Percentiles rank a stretch among this genome's conserved stretches.
Conservation (phyloP, 2,113 vertebrate genomes). For the Trochalopteron elliotii region DNA sequence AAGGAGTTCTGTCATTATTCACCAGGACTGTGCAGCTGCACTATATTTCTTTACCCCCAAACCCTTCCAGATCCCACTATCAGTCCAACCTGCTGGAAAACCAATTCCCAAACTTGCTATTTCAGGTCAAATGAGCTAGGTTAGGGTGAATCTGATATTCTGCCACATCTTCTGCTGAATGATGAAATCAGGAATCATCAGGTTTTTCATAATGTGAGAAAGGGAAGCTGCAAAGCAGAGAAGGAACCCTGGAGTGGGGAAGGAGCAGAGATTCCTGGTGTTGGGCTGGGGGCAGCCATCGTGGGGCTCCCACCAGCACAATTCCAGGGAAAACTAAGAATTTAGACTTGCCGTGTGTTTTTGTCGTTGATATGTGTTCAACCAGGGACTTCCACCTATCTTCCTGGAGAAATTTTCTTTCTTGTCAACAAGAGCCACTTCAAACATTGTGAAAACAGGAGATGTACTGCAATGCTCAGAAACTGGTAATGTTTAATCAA, state of each 20-base stretch:
- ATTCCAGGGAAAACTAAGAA: background rate
- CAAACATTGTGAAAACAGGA: background rate
- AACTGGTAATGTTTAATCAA: slow-evolving; percentile 45
- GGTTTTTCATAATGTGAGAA: background rate
- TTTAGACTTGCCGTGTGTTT: background rate
- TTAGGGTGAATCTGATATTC: background rate
- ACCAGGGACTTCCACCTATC: background rate
- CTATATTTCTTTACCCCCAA: accelerated
- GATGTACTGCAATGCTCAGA: background rate
- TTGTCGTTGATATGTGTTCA: background rate
- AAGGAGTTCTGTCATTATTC: background rate
- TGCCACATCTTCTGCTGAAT: accelerated
- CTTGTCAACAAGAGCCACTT: background rate
- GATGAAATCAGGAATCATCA: background rate
- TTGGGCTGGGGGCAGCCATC: accelerated
- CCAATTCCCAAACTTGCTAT: background rate
- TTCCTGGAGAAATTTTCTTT: background rate
- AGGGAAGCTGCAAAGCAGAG: background rate
- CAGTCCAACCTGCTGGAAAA: background rate
- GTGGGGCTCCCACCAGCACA: background rate
- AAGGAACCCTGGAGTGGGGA: background rate
- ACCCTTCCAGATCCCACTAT: background rate
- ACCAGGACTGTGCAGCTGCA: background rate
- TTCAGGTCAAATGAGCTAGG: background rate
- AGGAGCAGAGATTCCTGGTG: background rate